Evolutionary conservation across 2,888 invertebrate species (phyloP), one percentile per base, ranked within the genome.

Genomic region (Leucoptera coffeella): DNA sequence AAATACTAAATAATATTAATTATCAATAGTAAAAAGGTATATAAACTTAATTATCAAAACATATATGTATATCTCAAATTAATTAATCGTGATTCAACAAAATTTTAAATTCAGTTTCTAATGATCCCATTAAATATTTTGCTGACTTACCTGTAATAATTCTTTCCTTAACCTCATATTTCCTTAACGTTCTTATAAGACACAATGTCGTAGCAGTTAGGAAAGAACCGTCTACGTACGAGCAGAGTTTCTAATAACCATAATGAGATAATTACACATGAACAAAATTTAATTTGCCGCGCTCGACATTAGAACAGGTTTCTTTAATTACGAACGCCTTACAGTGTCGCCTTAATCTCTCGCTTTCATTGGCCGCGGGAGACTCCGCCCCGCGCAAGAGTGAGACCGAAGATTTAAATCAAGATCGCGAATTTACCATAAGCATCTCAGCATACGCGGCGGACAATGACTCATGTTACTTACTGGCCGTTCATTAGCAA

Each of bases 391-490:
- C 59, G 57, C 59, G 62, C 47, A 60, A 51, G 64, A 62, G 58
- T 46, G 71, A 69, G 67, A 62, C 59, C 52, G 54, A 67, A 65
- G 62, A 69, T 69, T 69, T 65, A 62, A 65, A 69, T 69, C 59
- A 65, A 65, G 67, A 65, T 67, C 64, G 69, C 67, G 67, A 69
- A 69, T 69, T 67, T 69, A 67, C 67, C 67, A 67, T 69, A 67
- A 69, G 67, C 64, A 69, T 62, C 57, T 51, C 61, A 64, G n/a
- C n/a, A n/a, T n/a, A n/a, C n/a, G n/a, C 53, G 54, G 60, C 65
- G 69, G 64, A 67, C 69, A 67, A 67, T 69, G 69, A 67, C 69
- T 65, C 65, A 65, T 59, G 62, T 67, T 65, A 67, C 67, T 64
- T 65, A 65, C 65, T 65, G 65, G 59, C 59, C 61, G 57, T 57